Evolutionary conservation across 1,140 invertebrate genomes (phyloP), one percentile per base, ranked within the genome.

Genomic region (Eupristina koningsbergeri): DNA sequence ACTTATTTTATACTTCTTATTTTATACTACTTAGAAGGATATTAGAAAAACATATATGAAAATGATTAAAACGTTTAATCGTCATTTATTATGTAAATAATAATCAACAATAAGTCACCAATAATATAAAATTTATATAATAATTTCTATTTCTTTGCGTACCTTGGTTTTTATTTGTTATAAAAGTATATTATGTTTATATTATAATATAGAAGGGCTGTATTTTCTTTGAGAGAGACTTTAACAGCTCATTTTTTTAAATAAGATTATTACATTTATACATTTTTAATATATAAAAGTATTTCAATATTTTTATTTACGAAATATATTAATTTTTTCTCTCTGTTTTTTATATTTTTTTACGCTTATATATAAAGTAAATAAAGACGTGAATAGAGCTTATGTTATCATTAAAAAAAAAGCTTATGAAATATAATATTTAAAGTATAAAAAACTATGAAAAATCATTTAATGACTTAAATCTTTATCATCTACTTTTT

Each of bases 291-390:
- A 63, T 74, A 74, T 80, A 61, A 74, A 79, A 41, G 75, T 63
- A 29, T 7, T 83, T 61, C 76, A 63, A 58, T 22, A 26, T 61
- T 73, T 45, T 71, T 58, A 50, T 45, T 34, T 79, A 73, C 50
- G 53, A 80, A 84, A 84, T 84, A 84, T 84, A 84, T 84, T 84
- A 84, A 84, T 84, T 79, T 79, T 63, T 78, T 77, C 75, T 83
- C 81, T 83, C 47, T 83, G 78, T 71, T 83, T 83, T 71, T 50
- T 83, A 15, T 45, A 7, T 58, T 69, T 34, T 34, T 61, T 61
- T 77, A 69, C 64, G 77, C 77, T 26, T 64, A 78, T 45, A 61
- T 19, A 76, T 58, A 29, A 61, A 29, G 50, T 75, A 58, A 76
- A 76, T 76, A 75, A 75, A 73, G 3, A 31, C 22, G 50, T 61